Evolutionary conservation across 2,797 vertebrate genomes (phyloP).

Genomic region (Otolemur crassicaudatus): DNA sequence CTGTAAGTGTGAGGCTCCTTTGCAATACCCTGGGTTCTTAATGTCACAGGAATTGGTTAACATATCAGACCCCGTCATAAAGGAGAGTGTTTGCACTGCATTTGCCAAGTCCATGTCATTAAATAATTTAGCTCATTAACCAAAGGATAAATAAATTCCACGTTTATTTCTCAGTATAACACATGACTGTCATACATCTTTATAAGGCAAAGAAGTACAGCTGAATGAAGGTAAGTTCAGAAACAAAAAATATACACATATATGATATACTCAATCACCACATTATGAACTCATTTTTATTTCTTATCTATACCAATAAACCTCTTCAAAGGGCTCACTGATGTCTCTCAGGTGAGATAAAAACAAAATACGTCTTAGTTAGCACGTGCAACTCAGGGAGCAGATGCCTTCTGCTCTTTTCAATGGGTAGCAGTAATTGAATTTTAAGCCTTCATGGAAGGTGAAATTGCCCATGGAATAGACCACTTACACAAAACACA

Average conservation of each 20-base stretch:
- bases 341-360: not conserved
- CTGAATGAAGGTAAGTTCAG: conserved; percentile 52
- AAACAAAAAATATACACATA: conserved; percentile 59
- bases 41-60: not conserved
- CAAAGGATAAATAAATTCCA: conserved; percentile 80
- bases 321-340: not conserved
- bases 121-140: conserved; percentile 71
- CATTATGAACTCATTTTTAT: conserved; percentile 30
- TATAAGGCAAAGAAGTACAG: conserved; percentile 71
- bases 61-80: not conserved
- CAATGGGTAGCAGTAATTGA: conserved; percentile 87
- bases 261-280: not conserved
- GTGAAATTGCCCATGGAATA: conserved; percentile 88
- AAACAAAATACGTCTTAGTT: not conserved
- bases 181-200: conserved; percentile 64
- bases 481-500: conserved; percentile 73
- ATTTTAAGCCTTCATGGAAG: conserved; percentile 93
- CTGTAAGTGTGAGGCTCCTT: not conserved
- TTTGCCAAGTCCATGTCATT: conserved; percentile 41
- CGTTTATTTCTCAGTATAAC: conserved; percentile 83
- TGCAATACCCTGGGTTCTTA: not conserved
- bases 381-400: conserved; percentile 27
- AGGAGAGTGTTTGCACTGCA: not conserved
- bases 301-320: not conserved
- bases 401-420: conserved; percentile 62